Percentiles rank a stretch among this genome's conserved stretches.
Evolutionary conservation across 2,888 invertebrate genomes (phyloP).

Genomic region (Chaitophorus viminalis): DNA sequence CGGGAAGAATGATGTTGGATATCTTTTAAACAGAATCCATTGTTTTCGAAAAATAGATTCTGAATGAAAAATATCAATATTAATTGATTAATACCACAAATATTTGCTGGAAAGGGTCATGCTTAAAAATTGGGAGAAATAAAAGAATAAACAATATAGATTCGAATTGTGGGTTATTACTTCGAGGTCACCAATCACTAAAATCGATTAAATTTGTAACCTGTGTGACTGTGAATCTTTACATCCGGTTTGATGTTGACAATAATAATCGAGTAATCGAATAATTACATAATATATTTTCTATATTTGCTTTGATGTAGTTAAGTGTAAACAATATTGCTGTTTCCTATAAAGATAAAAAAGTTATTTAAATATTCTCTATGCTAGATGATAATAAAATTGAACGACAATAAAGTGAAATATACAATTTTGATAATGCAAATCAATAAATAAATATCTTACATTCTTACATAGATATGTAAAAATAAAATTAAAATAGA

Average conservation of each 20-base stretch:
- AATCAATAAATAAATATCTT: no score
- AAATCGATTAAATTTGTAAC: conserved; percentile 40
- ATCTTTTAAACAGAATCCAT: no score
- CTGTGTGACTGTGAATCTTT: conserved; percentile 15
- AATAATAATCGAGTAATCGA: background rate
- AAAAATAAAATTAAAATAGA: no score
- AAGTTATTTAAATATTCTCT: background rate
- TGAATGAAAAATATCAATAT: no score
- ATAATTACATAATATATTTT: no score
- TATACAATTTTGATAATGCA: no score
- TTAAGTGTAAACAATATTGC: background rate
- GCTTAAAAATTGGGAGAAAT: background rate
- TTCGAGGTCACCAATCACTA: conserved; percentile 2
- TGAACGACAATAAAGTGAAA: background rate
- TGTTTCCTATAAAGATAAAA: background rate
- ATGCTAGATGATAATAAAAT: background rate
- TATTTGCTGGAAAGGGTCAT: background rate
- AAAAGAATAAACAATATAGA: background rate
- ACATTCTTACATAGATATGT: no score
- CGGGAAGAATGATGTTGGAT: no score
- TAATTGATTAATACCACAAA: no score
- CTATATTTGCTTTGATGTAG: background rate
- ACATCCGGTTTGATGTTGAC: background rate
- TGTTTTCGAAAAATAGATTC: no score
- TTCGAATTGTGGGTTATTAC: background rate